Percentiles rank a stretch among this genome's conserved stretches.
Evolutionary conservation across 2,888 invertebrate genomes (phyloP).

Genomic region (Liodrosophila aerea): DNA sequence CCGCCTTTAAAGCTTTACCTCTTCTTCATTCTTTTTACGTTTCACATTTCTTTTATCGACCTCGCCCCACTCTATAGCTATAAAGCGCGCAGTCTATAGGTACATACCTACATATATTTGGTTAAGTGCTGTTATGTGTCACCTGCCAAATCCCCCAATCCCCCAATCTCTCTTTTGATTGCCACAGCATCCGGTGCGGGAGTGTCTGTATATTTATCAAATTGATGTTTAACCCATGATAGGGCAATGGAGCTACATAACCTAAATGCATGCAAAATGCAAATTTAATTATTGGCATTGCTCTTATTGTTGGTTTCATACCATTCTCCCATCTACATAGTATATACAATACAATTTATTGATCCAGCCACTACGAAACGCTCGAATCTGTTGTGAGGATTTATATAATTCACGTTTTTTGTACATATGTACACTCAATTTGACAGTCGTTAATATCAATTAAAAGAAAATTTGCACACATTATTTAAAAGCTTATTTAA

Average conservation of each 20-base stretch:
- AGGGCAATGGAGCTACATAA: constrained; percentile 8
- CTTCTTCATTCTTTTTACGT: too few species aligned
- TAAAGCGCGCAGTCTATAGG: neutral
- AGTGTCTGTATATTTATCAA: constrained; percentile 41
- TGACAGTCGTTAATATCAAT: too few species aligned
- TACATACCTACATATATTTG: constrained; percentile 24
- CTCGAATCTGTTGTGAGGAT: too few species aligned
- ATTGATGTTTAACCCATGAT: constrained; percentile 46
- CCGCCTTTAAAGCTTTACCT: too few species aligned
- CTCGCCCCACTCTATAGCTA: too few species aligned
- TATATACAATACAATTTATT: constrained; percentile 21
- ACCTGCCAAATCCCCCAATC: constrained; percentile 24
- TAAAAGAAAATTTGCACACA: too few species aligned
- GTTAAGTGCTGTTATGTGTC: constrained; percentile 64
- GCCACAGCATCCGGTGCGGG: constrained; percentile 12
- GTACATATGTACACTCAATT: too few species aligned
- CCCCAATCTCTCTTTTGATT: neutral
- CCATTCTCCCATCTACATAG: too few species aligned
- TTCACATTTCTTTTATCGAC: neutral
- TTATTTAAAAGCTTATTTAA: too few species aligned
- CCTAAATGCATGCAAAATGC: constrained; percentile 17
- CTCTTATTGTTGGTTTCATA: constrained; percentile 7
- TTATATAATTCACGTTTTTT: too few species aligned
- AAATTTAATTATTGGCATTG: constrained; percentile 42
- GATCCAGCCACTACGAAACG: constrained; percentile 9